Conservation (phyloP, 2,113 vertebrate species). For the Trachemys scripta region DNA sequence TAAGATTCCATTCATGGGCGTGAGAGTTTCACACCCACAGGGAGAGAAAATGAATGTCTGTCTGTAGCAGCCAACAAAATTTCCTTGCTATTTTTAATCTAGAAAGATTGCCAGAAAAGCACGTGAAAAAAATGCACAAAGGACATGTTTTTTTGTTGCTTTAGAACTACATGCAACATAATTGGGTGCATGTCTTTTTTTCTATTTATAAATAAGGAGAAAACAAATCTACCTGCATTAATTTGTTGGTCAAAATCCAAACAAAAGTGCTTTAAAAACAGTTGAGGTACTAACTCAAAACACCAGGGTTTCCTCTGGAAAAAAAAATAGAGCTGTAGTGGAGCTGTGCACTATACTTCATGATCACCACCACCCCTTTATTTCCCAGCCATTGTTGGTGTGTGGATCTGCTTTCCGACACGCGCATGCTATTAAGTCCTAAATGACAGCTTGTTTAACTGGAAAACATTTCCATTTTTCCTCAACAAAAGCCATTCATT, state of each 20-base stretch:
- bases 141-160: not conserved
- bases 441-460: constrained; percentile 75
- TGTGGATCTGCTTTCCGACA: constrained; percentile 34
- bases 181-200: not conserved
- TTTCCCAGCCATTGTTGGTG: constrained; percentile 20
- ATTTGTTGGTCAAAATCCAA: not conserved
- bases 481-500: constrained; percentile 72
- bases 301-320: not conserved
- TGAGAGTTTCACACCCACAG: not conserved
- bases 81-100: not conserved
- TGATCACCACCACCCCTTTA: constrained; percentile 47
- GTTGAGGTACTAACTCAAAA: constrained; percentile 4
- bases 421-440: constrained; percentile 56
- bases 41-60: not conserved
- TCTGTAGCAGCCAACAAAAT: not conserved
- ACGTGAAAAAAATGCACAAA: not conserved
- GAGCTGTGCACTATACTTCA: constrained; percentile 9
- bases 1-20: not conserved
- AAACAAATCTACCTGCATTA: not conserved
- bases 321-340: not conserved
- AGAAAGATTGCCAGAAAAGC: not conserved
- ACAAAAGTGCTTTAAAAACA: not conserved
- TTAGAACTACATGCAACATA: not conserved
- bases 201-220: not conserved
- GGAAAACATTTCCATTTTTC: constrained; percentile 69